Evolutionary conservation across 2,888 invertebrate species (phyloP).

Genomic region (Ephialtes manifestator): DNA sequence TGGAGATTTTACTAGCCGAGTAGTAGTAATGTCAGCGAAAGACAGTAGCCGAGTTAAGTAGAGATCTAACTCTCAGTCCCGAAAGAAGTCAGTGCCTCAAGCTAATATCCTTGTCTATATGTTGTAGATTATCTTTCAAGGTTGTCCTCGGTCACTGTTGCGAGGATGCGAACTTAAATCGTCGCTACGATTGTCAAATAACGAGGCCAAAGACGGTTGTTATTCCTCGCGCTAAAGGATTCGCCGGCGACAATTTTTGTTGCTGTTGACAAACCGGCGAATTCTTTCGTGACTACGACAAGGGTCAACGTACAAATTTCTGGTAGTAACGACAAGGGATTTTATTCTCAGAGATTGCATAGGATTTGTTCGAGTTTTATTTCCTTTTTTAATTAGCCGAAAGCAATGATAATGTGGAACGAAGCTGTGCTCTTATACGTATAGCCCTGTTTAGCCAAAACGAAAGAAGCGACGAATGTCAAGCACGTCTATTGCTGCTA

Average conservation of each 20-base stretch:
- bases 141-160: slow-evolving; percentile 71
- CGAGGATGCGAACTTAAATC: slow-evolving; percentile 49
- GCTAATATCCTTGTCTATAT: slow-evolving; percentile 72
- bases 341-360: slow-evolving; percentile 7
- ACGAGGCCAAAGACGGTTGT: slow-evolving; percentile 25
- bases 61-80: slow-evolving; percentile 19
- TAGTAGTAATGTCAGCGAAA: slow-evolving; percentile 31
- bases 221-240: slow-evolving; percentile 46
- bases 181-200: slow-evolving; percentile 30
- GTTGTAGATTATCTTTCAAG: slow-evolving; percentile 74
- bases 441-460: slow-evolving; percentile 79
- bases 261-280: slow-evolving; percentile 39
- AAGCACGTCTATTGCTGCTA: slow-evolving; percentile 63
- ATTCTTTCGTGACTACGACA: slow-evolving; percentile 48
- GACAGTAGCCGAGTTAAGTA: slow-evolving; percentile 21
- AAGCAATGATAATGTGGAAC: slow-evolving; percentile 39
- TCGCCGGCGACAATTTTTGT: slow-evolving; percentile 24
- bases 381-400: slow-evolving; percentile 4
- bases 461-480: slow-evolving; percentile 69
- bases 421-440: slow-evolving; percentile 45
- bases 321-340: slow-evolving; percentile 30
- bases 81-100: slow-evolving; percentile 72
- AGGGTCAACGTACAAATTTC: slow-evolving; percentile 17
- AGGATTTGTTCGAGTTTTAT: slow-evolving; percentile 13
- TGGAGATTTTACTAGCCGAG: slow-evolving; percentile 20